Conservation (phyloP, 2,888 invertebrate genomes). For the Molorchus minor region DNA sequence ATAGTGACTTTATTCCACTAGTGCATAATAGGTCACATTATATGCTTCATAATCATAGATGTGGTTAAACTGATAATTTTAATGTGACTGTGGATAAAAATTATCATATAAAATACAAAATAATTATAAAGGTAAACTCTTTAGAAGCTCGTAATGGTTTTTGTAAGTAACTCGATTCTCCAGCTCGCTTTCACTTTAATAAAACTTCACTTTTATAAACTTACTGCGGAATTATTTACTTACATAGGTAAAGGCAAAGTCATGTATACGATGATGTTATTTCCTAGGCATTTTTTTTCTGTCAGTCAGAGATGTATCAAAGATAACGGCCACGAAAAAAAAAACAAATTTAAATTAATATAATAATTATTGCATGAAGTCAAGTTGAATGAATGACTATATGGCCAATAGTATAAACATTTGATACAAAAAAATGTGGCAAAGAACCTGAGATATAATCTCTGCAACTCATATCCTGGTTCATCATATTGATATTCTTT, state of each 20-base stretch:
- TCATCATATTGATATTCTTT: no score
- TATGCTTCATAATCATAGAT: no score
- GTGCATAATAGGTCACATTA: no score
- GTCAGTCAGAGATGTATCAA: neutral
- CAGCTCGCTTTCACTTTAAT: no score
- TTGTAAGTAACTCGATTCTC: no score
- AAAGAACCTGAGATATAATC: neutral
- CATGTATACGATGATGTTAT: constrained; percentile 15
- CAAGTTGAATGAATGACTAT: neutral
- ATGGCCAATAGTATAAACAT: neutral
- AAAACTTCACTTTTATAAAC: no score
- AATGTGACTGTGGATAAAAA: no score
- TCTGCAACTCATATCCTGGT: constrained; percentile 1
- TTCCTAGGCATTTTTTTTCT: constrained; percentile 9
- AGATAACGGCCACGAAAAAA: constrained; percentile 11
- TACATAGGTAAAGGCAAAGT: neutral
- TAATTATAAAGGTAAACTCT: no score
- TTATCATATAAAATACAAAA: no score
- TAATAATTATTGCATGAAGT: neutral
- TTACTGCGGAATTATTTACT: neutral
- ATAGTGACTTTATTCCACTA: no score
- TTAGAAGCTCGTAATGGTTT: no score
- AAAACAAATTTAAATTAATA: constrained; percentile 10
- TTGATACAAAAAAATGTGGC: constrained; percentile 1
- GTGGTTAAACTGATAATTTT: no score